Evolutionary conservation across 2,888 invertebrate genomes (phyloP).

Genomic region (Lepidonotus clava): DNA sequence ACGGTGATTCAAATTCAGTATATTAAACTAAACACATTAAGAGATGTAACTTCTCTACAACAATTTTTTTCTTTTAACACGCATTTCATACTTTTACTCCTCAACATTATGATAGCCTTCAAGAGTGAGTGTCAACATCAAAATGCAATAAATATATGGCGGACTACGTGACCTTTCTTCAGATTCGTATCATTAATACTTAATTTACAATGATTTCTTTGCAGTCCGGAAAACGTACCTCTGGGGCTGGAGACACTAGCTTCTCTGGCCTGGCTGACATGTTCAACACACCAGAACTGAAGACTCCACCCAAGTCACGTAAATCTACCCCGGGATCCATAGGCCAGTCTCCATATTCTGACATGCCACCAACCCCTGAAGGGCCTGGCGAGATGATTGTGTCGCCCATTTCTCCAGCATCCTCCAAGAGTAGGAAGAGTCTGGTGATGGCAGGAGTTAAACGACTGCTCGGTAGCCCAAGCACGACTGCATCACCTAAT

Average conservation of each 20-base stretch:
- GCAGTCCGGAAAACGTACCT: neutral
- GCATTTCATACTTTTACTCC: no score
- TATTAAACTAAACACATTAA: no score
- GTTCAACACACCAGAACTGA: conserved; percentile 65
- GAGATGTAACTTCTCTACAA: no score
- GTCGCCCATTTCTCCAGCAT: conserved; percentile 70
- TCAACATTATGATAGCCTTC: no score
- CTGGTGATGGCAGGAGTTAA: conserved; percentile 61
- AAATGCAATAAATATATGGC: no score
- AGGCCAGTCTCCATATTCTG: conserved; percentile 70
- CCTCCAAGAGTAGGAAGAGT: conserved; percentile 62
- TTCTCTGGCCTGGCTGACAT: conserved; percentile 67
- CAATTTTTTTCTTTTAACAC: no score
- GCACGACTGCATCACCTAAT: no score
- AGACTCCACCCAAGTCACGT: conserved; percentile 60
- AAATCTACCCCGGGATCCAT: conserved; percentile 10
- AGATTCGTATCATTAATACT: neutral
- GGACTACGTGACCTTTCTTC: no score
- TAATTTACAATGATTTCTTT: neutral
- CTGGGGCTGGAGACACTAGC: conserved; percentile 31
- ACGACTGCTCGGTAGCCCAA: conserved; percentile 54
- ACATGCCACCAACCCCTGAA: conserved; percentile 77
- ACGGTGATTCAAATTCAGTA: no score
- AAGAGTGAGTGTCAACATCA: no score
- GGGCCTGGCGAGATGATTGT: conserved; percentile 79